Evolutionary conservation across 2,797 vertebrate species (phyloP).

Genomic region (Carcharodon carcharias): DNA sequence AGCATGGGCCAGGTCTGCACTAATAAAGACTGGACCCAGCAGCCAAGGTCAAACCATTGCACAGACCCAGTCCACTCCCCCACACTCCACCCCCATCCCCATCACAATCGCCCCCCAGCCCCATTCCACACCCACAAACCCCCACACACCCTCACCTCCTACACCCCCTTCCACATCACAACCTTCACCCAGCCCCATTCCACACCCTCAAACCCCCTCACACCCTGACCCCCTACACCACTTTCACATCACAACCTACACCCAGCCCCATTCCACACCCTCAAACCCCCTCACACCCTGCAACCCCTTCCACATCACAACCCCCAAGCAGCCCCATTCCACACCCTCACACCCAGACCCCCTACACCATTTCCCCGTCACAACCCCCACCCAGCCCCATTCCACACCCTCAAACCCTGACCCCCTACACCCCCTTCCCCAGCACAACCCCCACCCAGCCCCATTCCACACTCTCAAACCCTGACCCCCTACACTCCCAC

Average conservation of each 20-base stretch:
- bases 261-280: too few relatives aligned
- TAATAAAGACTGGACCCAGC: not conserved
- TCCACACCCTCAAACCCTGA: too few relatives aligned
- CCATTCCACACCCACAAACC: too few relatives aligned
- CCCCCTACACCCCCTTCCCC: too few relatives aligned
- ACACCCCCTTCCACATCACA: too few relatives aligned
- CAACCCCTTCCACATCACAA: too few relatives aligned
- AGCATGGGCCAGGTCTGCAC: not conserved
- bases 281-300: too few relatives aligned
- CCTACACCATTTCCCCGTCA: accelerated
- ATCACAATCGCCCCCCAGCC: accelerated
- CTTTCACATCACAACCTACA: not conserved
- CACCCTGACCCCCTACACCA: not conserved
- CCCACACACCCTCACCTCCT: not conserved
- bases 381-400: not conserved
- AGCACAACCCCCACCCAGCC: not conserved
- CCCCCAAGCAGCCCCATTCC: too few relatives aligned
- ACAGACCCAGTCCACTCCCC: too few relatives aligned
- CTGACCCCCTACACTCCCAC: not conserved
- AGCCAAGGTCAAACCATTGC: too few relatives aligned
- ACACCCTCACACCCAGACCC: not conserved
- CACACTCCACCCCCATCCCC: not conserved
- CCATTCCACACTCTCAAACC: not conserved
- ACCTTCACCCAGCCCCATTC: too few relatives aligned
- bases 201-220: not conserved